Evolutionary conservation across 1,140 invertebrate species (phyloP), one percentile per base, ranked within the genome.

Genomic region (Micrasema longulum): DNA sequence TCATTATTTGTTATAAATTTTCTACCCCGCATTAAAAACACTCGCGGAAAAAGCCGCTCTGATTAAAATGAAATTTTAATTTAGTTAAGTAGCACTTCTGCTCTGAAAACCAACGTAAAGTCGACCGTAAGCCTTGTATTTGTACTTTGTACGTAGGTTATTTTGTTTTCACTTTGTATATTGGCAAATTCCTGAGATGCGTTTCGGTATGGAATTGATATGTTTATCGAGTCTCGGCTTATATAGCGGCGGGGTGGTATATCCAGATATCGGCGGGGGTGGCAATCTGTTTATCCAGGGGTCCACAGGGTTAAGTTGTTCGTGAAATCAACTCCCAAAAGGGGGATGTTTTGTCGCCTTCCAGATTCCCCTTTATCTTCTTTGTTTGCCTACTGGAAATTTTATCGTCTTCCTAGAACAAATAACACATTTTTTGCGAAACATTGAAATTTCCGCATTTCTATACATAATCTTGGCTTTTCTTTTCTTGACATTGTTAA

Each of bases 251-350:
- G 36, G 38, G 63, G 52, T 57, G 52, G 55, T 26, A 50, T 50
- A 72, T 72, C 66, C 70, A 72, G 52, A 72, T 72, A 72, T 60
- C 26, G 70, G 50, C 38, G 62, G 63, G n/a, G 53, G 71, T 45
- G 50, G 71, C 47, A 72, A 72, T 72, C 71, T 72, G 63, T 72
- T 72, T 72, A 72, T 67, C 47, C 36, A 31, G 38, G 43, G 22
- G 60, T 23, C 62, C 70, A 35, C 22, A 50, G 50, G 41, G 64
- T 62, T 68, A 68, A 67, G 71, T 72, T 68, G 65, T 68, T 68
- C 53, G 63, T 66, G 53, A 72, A 72, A 63, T 63, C 57, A 63
- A 63, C 57, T 63, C 41, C 53, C 31, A 43, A 35, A 55, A 38
- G 66, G 52, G 66, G 64, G 66, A 12, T 57, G 50, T 60, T 70